Evolutionary conservation across 64 coral and sea anemone genomes (phyloP).

Genomic region (Montipora cactus): DNA sequence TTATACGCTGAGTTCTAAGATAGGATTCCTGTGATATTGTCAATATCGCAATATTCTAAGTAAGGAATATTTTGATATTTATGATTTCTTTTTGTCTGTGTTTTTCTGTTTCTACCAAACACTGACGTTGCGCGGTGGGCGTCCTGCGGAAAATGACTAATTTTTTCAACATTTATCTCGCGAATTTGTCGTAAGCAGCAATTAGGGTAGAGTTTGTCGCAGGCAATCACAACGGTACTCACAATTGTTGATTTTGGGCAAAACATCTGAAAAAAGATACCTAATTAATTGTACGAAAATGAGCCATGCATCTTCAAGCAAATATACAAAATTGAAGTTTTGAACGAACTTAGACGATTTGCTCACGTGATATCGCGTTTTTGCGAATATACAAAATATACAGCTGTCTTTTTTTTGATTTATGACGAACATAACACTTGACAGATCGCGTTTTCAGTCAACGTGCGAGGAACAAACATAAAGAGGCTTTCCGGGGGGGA

Average conservation of each 20-base stretch:
- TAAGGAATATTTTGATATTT: slow-evolving; percentile 12
- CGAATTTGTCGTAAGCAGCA: too few species aligned
- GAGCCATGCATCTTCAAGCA: background rate
- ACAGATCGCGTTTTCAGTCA: background rate
- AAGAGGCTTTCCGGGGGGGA: background rate
- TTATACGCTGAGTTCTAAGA: background rate
- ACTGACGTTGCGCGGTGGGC: background rate
- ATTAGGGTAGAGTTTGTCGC: background rate
- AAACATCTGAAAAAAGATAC: background rate
- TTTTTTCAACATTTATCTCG: background rate
- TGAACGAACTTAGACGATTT: background rate
- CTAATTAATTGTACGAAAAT: background rate
- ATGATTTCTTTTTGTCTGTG: background rate
- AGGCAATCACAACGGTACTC: background rate
- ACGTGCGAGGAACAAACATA: background rate
- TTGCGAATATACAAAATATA: background rate
- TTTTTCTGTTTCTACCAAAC: slow-evolving; percentile 10
- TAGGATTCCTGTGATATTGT: background rate
- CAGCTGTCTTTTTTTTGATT: background rate
- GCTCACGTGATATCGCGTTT: background rate
- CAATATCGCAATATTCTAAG: slow-evolving; percentile 4
- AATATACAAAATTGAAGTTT: slow-evolving; percentile 4
- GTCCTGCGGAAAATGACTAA: background rate
- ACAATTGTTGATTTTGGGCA: background rate
- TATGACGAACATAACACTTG: background rate